Conservation (phyloP, 1,140 invertebrate genomes). For the Ostrea denselamellosa region DNA sequence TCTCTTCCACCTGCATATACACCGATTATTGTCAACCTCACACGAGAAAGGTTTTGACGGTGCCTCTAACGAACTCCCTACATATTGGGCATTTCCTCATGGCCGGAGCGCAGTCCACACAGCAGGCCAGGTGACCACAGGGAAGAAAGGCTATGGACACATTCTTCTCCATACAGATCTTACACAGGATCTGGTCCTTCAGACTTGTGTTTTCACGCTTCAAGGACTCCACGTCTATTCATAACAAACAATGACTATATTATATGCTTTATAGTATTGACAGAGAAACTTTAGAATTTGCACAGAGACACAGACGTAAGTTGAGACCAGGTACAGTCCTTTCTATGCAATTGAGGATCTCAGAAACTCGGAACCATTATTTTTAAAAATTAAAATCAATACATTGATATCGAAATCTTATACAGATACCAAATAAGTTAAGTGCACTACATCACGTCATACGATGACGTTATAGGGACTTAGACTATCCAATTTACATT, state of each 20-base stretch:
- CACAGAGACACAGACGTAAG: no score
- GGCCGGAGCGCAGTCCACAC: slow-evolving; percentile 89
- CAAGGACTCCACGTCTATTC: slow-evolving; percentile 33
- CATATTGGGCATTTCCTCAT: slow-evolving; percentile 91
- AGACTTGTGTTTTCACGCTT: slow-evolving; percentile 78
- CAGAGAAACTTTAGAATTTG: no score
- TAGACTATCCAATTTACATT: no score
- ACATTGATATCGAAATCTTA: no score
- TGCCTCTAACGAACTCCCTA: slow-evolving; percentile 79
- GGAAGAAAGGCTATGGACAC: slow-evolving; percentile 93
- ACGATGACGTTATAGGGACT: no score
- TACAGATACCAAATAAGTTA: no score
- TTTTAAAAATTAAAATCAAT: no score
- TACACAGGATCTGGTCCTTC: slow-evolving; percentile 92
- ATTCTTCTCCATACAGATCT: slow-evolving; percentile 95
- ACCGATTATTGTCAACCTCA: background rate
- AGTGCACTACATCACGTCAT: no score
- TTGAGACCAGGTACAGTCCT: no score
- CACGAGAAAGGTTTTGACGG: slow-evolving; percentile 67
- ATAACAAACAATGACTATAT: background rate
- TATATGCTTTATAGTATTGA: background rate
- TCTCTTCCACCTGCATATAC: no score
- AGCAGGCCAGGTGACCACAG: slow-evolving; percentile 92
- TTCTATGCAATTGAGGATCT: no score
- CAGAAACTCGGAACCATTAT: no score